Conservation (phyloP, 2,113 vertebrate species). For the Orientallactaga bullata region DNA sequence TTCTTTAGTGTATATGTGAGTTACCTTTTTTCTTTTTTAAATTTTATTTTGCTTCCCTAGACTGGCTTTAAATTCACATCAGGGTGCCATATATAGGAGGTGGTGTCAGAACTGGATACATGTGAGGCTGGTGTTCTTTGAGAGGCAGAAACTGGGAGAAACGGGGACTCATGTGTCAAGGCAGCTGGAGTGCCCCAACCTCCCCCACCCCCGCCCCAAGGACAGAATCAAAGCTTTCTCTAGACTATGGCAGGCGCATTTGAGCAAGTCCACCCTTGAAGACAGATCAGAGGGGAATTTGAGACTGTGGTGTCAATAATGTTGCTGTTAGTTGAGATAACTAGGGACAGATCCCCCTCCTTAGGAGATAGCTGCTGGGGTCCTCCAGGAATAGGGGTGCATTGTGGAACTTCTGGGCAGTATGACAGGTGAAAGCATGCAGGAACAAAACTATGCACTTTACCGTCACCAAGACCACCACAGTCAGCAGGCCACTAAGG, state of each 20-base stretch:
- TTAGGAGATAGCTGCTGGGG: constrained; percentile 88
- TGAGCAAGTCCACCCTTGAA: constrained; percentile 72
- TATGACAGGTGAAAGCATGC: constrained; percentile 93
- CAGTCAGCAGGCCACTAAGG: constrained; percentile 92
- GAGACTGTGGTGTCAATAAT: background rate
- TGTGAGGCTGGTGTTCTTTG: constrained; percentile 61
- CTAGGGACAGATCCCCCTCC: constrained; percentile 80
- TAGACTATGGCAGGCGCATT: constrained; percentile 26
- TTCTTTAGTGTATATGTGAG: background rate
- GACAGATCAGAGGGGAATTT: constrained; percentile 58
- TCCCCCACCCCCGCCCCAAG: background rate
- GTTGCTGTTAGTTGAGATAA: constrained; percentile 78
- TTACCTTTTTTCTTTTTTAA: background rate
- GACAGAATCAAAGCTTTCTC: constrained; percentile 26
- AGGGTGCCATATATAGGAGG: background rate
- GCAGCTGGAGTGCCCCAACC: constrained; percentile 48
- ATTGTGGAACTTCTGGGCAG: constrained; percentile 93
- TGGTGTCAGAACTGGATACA: constrained; percentile 35
- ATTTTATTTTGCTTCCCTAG: constrained; percentile 52
- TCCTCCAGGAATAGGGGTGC: constrained; percentile 89
- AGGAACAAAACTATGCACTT: constrained; percentile 91
- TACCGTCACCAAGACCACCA: constrained; percentile 94
- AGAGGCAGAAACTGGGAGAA: constrained; percentile 55
- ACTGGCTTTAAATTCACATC: constrained; percentile 75
- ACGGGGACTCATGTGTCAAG: constrained; percentile 49